Conservation (phyloP, 1,140 invertebrate species). For the Diploscapter pachys region DNA sequence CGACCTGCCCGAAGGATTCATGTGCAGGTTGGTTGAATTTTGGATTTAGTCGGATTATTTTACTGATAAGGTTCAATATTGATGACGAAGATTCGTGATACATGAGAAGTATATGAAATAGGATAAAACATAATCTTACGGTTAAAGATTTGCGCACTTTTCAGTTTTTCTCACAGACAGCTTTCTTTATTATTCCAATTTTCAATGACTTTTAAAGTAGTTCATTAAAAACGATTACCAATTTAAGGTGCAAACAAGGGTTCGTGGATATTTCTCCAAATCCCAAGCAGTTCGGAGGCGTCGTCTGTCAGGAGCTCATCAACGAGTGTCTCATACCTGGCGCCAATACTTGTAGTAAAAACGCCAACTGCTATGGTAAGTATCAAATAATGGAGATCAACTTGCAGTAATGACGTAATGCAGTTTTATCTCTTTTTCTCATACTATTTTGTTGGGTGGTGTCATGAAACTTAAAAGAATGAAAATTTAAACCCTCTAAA, state of each 20-base stretch:
- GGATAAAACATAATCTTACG: not conserved
- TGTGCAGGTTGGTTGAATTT: conserved; percentile 45
- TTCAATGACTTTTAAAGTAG: too few species aligned
- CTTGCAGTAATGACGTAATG: too few species aligned
- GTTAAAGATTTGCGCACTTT: too few species aligned
- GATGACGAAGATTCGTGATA: not conserved
- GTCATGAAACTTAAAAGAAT: not conserved
- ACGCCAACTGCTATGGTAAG: conserved; percentile 54
- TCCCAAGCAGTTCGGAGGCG: conserved; percentile 45
- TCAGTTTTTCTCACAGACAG: too few species aligned
- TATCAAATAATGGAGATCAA: not conserved
- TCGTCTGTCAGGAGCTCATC: conserved; percentile 49
- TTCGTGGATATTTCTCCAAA: conserved; percentile 59
- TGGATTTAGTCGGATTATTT: too few species aligned
- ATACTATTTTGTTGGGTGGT: too few species aligned
- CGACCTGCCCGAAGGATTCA: conserved; percentile 56
- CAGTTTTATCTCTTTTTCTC: too few species aligned
- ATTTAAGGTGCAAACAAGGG: conserved; percentile 56
- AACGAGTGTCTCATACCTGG: conserved; percentile 48
- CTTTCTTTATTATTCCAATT: too few species aligned
- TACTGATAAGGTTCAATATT: not conserved
- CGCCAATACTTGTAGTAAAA: conserved; percentile 53
- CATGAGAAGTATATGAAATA: not conserved
- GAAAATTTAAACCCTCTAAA: conserved; percentile 5
- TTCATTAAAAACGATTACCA: too few species aligned